Base-by-base conservation (phyloP, 1,140 invertebrate species). In the Aphelinus certus region DNA sequence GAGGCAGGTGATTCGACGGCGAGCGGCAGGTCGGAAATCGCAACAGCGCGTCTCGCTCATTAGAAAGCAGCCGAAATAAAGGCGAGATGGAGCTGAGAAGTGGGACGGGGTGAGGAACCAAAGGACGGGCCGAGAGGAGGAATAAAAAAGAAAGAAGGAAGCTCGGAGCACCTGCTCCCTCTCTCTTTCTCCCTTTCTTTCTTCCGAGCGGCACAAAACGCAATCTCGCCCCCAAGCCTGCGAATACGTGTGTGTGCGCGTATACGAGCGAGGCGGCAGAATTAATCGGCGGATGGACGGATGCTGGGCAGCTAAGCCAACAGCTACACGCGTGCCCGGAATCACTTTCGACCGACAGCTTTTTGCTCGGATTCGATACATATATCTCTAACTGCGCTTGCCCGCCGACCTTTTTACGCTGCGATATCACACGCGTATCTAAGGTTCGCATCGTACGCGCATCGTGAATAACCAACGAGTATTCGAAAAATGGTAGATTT, bases 321-420 rank as follows among this genome's bases (percentile, higher is more conserved):
- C 42, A 58, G 55, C 55, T 5, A 72, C 26, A 72, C 75, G 70
- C 75, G 75, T 76, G 75, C 75, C 75, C 60, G 60, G 75, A 73
- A 76, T 76, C 75, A 76, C 75, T 76, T 76, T 76, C 75, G 71
- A 70, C 53, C 67, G 26, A 10, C 63, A 57, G 51, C 49, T 4
- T 26, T 26, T 26, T 26, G 0, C 26, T 26, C 0, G 26, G 26
- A 26, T 26, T 0, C 26, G 26, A 1, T 56, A 1, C 9, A n/a
- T n/a, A 2, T 3, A 1, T 56, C 3, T 10, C 9, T n/a, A 56
- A n/a, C 55, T 56, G 57, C 57, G 3, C 5, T 60, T 45, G 58
- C 45, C 45, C 26, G 9, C 45, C 2, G 26, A 6, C 45, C 3
- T 51, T 72, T 65, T 70, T 62, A 9, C 58, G 61, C 45, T 47